Base-by-base conservation (phyloP, 2,113 vertebrate genomes). In the Sialia sialis region DNA sequence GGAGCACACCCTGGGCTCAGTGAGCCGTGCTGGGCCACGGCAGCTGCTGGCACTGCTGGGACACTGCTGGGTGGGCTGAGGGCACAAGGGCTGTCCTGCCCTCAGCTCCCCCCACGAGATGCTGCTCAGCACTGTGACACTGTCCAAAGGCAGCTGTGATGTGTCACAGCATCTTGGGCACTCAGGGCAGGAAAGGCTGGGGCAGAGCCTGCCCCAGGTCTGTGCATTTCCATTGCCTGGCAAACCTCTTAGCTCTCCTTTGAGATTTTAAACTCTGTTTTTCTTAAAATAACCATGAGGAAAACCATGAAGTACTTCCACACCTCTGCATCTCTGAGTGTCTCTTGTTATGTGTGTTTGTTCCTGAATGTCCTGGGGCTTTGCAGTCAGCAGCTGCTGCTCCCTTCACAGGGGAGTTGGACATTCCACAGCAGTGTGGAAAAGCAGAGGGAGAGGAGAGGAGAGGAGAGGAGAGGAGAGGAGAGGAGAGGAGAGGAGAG, bases 291-390 rank as follows among this genome's bases (percentile, higher is more conserved):
- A 82, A n/a, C 32, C 5, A 5, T 3, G n/a, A 75, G 19, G 18
- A 41, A 82, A 78, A 46, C 27, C 15, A 39, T 1, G 4, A 74
- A 52, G 21, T 4, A 23, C 30, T 14, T 66, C 26, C 19, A 34
- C 5, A 1, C 51, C 87, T 59, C 6, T 51, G 43, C 38, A 41
- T 11, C 22, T 11, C 38, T 8, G 30, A 26, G 36, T 5, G 16
- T 25, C 5, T 66, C 55, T 67, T 20, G 6, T 29, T 39, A 5
- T 4, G 0, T 1, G 0, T 9, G 21, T 60, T 46, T 62, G 12
- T 16, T 34, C 21, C 21, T 56, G 41, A 19, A 22, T 13, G 51
- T 64, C 49, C 36, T 13, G 26, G 17, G 21, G 9, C 6, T 58
- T 25, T 67, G 75, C 1, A 2, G 7, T 41, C 62, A 32, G 56